A percentile compares a stretch with the other conserved stretches of the same genome.
These are phyloP conservation scores for Orthonychiurus folsomi DNA, from an alignment of 2,888 invertebrate genomes.

Conservation along the genomic window DNA sequence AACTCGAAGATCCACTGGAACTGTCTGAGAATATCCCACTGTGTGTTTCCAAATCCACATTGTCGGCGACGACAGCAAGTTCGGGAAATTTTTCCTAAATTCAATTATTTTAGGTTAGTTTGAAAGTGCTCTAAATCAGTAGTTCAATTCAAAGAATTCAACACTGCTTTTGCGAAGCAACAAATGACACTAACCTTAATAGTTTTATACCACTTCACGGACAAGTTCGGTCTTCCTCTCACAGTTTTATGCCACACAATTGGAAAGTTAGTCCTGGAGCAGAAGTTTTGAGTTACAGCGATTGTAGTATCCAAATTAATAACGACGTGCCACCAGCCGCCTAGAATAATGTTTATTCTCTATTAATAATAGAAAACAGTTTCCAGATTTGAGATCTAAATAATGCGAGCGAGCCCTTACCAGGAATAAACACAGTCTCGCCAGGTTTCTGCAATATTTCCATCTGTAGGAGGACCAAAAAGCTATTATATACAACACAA, in stretches of 20 bases:
- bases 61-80: conserved; percentile 66
- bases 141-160: background rate
- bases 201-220: conserved; percentile 72
- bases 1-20: conserved; percentile 70
- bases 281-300: conserved; percentile 94
- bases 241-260: conserved; percentile 98
- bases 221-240: conserved; percentile 87
- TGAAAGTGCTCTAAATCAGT: background rate
- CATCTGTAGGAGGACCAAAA: conserved; percentile 51
- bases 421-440: conserved; percentile 96
- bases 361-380: too few relatives aligned
- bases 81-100: conserved; percentile 61
- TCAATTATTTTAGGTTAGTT: conserved; percentile 7
- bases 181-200: conserved; percentile 45
- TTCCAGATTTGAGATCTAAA: too few relatives aligned
- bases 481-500: background rate
- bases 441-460: conserved; percentile 93
- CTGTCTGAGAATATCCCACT: conserved; percentile 92
- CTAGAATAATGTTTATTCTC: too few relatives aligned
- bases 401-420: too few relatives aligned
- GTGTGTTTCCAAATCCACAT: conserved; percentile 72
- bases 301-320: conserved; percentile 91
- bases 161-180: background rate
- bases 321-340: conserved; percentile 99
- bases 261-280: conserved; percentile 90